A percentile compares a stretch with the other conserved stretches of the same genome.
These are phyloP conservation scores for Omphaloscelis lunosa DNA, from an alignment of 2,888 invertebrate species.

Conservation along the genomic window DNA sequence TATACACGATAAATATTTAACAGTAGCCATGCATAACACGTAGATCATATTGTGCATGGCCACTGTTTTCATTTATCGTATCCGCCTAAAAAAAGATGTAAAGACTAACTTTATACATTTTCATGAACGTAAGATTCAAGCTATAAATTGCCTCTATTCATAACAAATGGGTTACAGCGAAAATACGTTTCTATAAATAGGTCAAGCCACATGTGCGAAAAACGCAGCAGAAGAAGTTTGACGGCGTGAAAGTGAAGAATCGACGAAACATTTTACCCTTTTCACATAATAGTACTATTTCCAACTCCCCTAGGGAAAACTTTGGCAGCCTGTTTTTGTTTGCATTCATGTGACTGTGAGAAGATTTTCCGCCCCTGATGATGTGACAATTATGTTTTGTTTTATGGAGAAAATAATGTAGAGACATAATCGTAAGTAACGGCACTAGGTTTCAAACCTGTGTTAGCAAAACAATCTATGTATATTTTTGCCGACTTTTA, in stretches of 20 bases:
- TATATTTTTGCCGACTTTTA: background rate
- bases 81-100: no score
- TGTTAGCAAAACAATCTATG: background rate
- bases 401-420: slow-evolving; percentile 12
- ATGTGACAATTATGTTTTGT: slow-evolving; percentile 35
- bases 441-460: background rate
- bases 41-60: no score
- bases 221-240: slow-evolving; percentile 27
- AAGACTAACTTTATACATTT: background rate
- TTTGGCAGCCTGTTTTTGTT: slow-evolving; percentile 29
- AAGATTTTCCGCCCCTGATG: slow-evolving; percentile 32
- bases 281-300: slow-evolving; percentile 43
- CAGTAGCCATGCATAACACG: no score
- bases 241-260: slow-evolving; percentile 28
- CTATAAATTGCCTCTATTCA: background rate
- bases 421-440: background rate
- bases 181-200: slow-evolving; percentile 8
- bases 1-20: no score
- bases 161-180: background rate
- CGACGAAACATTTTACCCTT: slow-evolving; percentile 51
- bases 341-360: slow-evolving; percentile 13
- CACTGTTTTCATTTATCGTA: no score
- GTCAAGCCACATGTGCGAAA: slow-evolving; percentile 11
- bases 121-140: background rate
- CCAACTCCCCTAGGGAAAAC: slow-evolving; percentile 40